Evolutionary conservation across 2,797 vertebrate species (phyloP).

Genomic region (Phylloscopus collybita): DNA sequence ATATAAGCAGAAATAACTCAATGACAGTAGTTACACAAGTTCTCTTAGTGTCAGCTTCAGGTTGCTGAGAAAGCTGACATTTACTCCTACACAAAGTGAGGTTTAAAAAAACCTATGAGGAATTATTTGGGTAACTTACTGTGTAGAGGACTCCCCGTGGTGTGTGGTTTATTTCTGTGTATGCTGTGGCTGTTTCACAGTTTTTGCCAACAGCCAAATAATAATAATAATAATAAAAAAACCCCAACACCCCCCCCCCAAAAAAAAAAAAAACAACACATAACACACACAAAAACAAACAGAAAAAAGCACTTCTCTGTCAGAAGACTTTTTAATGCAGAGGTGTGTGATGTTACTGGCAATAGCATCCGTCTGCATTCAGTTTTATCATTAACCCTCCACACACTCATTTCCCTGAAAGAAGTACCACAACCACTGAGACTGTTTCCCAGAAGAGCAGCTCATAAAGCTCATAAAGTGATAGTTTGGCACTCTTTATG

Average conservation of each 20-base stretch:
- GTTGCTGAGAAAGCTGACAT: not conserved
- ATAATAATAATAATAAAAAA: not conserved
- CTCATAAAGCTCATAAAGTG: not conserved
- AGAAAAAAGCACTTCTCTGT: not conserved
- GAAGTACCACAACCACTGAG: not conserved
- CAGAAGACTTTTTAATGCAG: not conserved
- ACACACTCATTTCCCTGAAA: not conserved
- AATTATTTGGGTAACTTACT: slow-evolving; percentile 9
- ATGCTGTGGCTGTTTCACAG: not conserved
- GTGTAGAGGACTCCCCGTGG: not conserved
- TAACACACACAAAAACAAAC: not conserved
- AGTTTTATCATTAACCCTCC: not conserved
- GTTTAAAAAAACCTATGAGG: not conserved
- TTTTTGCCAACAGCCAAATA: not conserved
- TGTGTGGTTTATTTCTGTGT: not conserved
- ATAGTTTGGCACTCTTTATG: not conserved
- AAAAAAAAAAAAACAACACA: not conserved
- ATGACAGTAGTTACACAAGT: not conserved
- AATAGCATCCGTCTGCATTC: not conserved
- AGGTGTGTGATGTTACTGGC: not conserved
- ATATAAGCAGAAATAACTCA: not conserved
- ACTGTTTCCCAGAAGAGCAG: not conserved
- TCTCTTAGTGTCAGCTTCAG: not conserved
- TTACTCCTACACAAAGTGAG: not conserved
- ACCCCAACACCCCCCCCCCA: no score